These are phyloP conservation scores for Cyclura pinguis DNA, from an alignment of 2,797 vertebrate genomes.

Conservation along the genomic window DNA sequence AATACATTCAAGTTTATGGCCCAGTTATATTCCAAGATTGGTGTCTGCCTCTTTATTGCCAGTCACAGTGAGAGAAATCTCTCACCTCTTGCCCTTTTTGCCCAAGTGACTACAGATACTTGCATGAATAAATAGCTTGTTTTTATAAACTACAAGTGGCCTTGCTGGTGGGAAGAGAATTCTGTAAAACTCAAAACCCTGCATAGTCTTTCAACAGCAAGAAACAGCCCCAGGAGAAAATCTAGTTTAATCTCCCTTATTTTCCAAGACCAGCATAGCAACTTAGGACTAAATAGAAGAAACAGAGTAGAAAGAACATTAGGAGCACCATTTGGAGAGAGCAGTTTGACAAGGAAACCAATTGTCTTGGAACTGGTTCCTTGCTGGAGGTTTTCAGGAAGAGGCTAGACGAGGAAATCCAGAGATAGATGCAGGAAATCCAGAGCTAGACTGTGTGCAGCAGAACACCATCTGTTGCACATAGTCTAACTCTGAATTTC, in stretches of 20 bases:
- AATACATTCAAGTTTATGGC: not conserved
- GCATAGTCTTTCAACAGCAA: not conserved
- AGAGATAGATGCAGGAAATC: no score
- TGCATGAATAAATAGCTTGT: not conserved
- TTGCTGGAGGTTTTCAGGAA: not conserved
- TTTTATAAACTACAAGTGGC: not conserved
- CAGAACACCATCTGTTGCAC: not conserved
- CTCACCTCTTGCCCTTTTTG: not conserved
- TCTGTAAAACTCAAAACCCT: not conserved
- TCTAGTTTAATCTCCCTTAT: not conserved
- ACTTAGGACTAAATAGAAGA: not conserved
- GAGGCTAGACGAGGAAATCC: not conserved
- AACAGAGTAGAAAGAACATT: not conserved
- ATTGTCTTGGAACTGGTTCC: not conserved
- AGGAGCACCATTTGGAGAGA: not conserved
- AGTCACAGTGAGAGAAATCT: not conserved
- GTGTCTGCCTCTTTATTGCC: not conserved
- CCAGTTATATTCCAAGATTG: not conserved
- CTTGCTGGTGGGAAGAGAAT: not conserved
- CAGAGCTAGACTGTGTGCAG: no score
- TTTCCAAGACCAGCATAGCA: not conserved
- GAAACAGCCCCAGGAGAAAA: not conserved
- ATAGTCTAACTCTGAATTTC: not conserved
- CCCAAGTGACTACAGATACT: not conserved
- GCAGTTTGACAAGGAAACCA: not conserved